A percentile compares a stretch with the other conserved stretches of the same genome.
Conservation (phyloP, 2,113 vertebrate genomes). For the Thomomys bottae region DNA sequence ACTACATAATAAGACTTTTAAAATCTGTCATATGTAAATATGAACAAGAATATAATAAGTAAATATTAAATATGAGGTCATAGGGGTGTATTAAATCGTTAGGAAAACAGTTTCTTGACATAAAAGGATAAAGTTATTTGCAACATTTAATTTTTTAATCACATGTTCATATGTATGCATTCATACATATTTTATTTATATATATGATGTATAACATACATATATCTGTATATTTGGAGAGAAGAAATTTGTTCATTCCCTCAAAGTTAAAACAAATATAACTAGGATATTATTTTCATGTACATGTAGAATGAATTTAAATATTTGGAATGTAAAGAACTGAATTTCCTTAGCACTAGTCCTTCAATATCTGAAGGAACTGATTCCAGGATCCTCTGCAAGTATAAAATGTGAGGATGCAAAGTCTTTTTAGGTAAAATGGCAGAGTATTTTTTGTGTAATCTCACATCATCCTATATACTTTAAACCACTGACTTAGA, state of each 20-base stretch:
- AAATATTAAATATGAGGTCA: no score
- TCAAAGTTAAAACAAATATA: conserved; percentile 4
- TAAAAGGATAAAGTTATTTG: neutral
- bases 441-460: neutral
- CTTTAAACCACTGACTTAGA: neutral
- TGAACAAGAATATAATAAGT: no score
- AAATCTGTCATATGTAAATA: no score
- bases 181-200: neutral
- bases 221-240: neutral
- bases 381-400: neutral
- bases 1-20: neutral
- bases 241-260: neutral
- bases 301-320: neutral
- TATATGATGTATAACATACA: no score
- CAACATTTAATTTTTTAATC: conserved; percentile 17
- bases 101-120: neutral
- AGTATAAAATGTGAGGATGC: neutral
- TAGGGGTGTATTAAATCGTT: neutral
- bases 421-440: neutral
- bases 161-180: neutral
- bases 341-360: neutral
- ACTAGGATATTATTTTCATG: neutral
- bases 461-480: neutral
- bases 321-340: neutral
- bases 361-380: neutral